Conservation (phyloP, 2,888 invertebrate species). For the Calephelis perditalis region DNA sequence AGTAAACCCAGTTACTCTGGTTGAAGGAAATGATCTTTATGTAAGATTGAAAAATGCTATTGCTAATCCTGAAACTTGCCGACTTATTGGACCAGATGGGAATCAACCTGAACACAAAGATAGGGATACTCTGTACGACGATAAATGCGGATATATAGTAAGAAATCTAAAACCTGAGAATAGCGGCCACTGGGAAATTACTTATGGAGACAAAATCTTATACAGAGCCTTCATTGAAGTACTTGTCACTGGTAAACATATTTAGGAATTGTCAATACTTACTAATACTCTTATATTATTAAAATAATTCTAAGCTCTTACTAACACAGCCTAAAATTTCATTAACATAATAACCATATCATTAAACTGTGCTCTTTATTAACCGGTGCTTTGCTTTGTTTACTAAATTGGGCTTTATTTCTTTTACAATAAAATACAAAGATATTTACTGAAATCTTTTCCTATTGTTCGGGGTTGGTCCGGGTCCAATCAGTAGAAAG, state of each 20-base stretch:
- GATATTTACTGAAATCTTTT: no score
- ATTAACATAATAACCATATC: no score
- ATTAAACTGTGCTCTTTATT: no score
- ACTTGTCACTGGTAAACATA: constrained; percentile 44
- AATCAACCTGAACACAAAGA: constrained; percentile 28
- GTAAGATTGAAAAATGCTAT: constrained; percentile 43
- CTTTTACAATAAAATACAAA: no score
- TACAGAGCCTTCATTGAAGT: constrained; percentile 44
- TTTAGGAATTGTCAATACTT: constrained; percentile 6
- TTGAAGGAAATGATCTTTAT: constrained; percentile 46
- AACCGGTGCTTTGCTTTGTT: no score
- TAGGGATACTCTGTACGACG: constrained; percentile 33
- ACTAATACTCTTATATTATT: constrained; percentile 1
- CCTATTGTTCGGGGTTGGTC: no score
- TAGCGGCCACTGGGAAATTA: constrained; percentile 50
- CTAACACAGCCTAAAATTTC: background rate
- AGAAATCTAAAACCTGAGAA: constrained; percentile 34
- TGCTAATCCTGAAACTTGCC: constrained; percentile 42
- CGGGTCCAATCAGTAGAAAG: no score
- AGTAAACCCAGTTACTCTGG: constrained; percentile 37
- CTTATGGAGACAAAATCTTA: constrained; percentile 42
- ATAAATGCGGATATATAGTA: constrained; percentile 47
- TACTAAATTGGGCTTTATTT: no score
- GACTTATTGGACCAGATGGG: constrained; percentile 40
- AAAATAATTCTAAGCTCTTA: background rate